These are phyloP conservation scores for Ectemnius lituratus DNA, from an alignment of 2,888 invertebrate species.

Conservation along the genomic window DNA sequence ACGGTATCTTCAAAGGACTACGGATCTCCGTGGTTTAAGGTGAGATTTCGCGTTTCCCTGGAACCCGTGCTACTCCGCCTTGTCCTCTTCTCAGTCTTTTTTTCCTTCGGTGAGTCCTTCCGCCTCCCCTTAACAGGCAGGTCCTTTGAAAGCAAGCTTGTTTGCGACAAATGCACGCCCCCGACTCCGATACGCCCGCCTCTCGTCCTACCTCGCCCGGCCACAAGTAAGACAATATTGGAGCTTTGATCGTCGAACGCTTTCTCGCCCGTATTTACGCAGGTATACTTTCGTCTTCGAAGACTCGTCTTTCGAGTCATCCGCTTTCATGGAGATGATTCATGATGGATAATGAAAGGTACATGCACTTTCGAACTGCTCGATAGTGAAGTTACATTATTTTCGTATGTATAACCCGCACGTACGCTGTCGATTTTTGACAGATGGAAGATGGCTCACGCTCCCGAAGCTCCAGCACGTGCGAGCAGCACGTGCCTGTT, in stretches of 20 bases:
- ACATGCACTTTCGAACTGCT: constrained; percentile 31
- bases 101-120: constrained; percentile 17
- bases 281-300: neutral
- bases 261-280: constrained; percentile 22
- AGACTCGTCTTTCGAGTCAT: neutral
- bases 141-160: constrained; percentile 42
- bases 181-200: constrained; percentile 26
- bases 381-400: constrained; percentile 24
- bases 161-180: constrained; percentile 48
- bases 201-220: constrained; percentile 18
- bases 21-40: constrained; percentile 56
- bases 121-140: constrained; percentile 6
- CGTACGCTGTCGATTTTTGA: constrained; percentile 59
- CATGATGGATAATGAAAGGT: constrained; percentile 31
- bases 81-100: constrained; percentile 9
- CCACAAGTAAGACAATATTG: constrained; percentile 35
- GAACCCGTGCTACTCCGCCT: constrained; percentile 24
- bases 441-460: constrained; percentile 60
- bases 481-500: constrained; percentile 52
- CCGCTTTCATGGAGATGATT: neutral
- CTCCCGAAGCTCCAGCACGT: constrained; percentile 49
- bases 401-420: constrained; percentile 54
- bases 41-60: constrained; percentile 55
- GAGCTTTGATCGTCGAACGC: constrained; percentile 29
- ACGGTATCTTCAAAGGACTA: constrained; percentile 57